Conservation (phyloP, 1,140 invertebrate species). For the Solenopsis invicta region DNA sequence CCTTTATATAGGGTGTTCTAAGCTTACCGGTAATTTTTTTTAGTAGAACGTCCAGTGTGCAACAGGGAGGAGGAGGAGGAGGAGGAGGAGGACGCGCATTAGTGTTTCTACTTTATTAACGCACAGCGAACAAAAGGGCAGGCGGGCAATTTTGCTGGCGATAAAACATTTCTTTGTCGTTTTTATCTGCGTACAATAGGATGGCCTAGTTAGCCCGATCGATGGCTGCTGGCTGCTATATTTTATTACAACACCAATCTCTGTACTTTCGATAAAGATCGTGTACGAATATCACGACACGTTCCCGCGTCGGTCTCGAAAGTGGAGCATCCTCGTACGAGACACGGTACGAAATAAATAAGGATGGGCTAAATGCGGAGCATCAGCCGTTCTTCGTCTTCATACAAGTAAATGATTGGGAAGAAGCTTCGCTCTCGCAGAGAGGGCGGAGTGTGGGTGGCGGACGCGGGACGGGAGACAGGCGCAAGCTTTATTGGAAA, state of each 20-base stretch:
- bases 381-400: conserved; percentile 11
- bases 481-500: conserved; percentile 19
- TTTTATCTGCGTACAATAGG: conserved; percentile 41
- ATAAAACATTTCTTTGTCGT: conserved; percentile 40
- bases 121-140: background rate
- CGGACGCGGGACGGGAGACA: no score
- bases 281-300: conserved; percentile 19
- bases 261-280: conserved; percentile 38
- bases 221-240: conserved; percentile 54
- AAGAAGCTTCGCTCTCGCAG: conserved; percentile 10
- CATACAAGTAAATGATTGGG: conserved; percentile 26
- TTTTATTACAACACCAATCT: conserved; percentile 34
- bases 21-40: conserved; percentile 40
- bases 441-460: no score
- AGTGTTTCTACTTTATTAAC: conserved; percentile 3
- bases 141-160: background rate
- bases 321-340: background rate
- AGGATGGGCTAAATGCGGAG: conserved; percentile 31
- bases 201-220: conserved; percentile 71
- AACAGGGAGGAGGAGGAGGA: no score
- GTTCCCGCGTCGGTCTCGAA: background rate
- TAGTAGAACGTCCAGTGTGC: background rate
- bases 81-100: background rate
- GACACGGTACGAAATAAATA: conserved; percentile 35
- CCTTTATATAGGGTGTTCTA: background rate